Evolutionary conservation across 2,888 invertebrate genomes (phyloP), one percentile per base, ranked within the genome.

Genomic region (Agrypnus murinus): DNA sequence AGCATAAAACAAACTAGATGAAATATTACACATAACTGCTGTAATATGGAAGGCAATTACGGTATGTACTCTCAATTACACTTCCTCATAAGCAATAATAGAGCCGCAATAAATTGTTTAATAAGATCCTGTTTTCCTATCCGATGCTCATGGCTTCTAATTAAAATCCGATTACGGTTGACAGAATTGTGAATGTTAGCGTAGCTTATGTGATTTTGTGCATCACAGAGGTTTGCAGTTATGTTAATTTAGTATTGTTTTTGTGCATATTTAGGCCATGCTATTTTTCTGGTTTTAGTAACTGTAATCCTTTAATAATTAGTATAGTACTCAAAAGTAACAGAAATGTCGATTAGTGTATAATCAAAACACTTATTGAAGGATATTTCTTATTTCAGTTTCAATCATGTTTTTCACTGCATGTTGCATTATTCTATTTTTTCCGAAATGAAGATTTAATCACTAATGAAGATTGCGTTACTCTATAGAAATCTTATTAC

Each of bases 151-250:
- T 10, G 25, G 32, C 15, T 65, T 45, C 45, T 58, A 65, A 65
- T 65, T 65, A 65, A 65, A 65, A 58, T 55, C 46, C 65, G 57
- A 65, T 65, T 57, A 65, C 58, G 46, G 55, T 65, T 65, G 57
- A 46, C 46, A 58, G 45, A 65, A 65, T 65, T 55, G 57, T 55
- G 64, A 64, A 64, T 64, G 64, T 64, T 48, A 48, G 50, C 64
- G 64, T 53, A 32, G 17, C 64, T 25, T 43, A 38, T 46, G 17
- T 45, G 55, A 65, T 65, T 64, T 64, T 55, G 43, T 34, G 55
- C 12, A 58, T 65, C 34, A 40, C 14, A 40, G 40, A 4, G 12
- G 19, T 59, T 59, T 59, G 10, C 12, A 45, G 32, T 59, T 55
- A 55, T 36, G 48, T 36, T 19, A 32, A 59, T 59, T 31, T 50